phyloP scores from a whole-genome alignment of 2,888 invertebrate genomes.

The Chouioia cunea region DNA sequence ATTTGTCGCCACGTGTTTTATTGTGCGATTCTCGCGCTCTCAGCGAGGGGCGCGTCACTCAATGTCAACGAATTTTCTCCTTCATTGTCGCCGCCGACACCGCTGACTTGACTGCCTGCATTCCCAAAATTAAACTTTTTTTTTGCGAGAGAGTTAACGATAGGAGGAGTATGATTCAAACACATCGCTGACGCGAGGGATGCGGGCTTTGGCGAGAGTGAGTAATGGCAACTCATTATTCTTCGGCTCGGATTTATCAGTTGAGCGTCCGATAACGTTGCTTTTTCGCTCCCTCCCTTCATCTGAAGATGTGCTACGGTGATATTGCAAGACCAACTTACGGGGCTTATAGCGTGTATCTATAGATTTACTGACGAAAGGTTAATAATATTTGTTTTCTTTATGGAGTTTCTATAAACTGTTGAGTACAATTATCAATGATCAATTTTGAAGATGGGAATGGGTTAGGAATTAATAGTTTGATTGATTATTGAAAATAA shows the following conservation, averaged over 20 bases:
- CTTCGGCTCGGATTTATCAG: conserved; percentile 64
- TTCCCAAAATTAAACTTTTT: too few species aligned
- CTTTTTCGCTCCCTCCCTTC: conserved; percentile 56
- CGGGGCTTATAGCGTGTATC: too few species aligned
- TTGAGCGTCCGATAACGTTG: conserved; percentile 57
- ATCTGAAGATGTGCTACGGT: too few species aligned
- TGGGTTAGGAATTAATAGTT: too few species aligned
- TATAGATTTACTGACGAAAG: too few species aligned
- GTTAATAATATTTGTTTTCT: too few species aligned
- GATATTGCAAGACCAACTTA: too few species aligned
- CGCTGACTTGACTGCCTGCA: not conserved
- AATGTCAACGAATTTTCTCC: conserved; percentile 54
- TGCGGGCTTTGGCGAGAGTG: conserved; percentile 54
- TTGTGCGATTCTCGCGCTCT: conserved; percentile 49
- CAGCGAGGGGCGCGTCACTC: conserved; percentile 62
- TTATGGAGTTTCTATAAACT: too few species aligned
- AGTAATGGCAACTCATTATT: conserved; percentile 66
- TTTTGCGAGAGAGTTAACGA: too few species aligned
- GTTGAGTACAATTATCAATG: too few species aligned
- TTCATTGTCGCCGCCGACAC: not conserved
- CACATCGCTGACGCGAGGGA: conserved; percentile 47
- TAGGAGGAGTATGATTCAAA: conserved; percentile 20
- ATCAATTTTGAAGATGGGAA: too few species aligned
- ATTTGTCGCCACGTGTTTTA: conserved; percentile 67
- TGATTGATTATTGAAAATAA: too few species aligned